Conservation (phyloP, 2,113 vertebrate genomes). For the Calidris pygmaea region DNA sequence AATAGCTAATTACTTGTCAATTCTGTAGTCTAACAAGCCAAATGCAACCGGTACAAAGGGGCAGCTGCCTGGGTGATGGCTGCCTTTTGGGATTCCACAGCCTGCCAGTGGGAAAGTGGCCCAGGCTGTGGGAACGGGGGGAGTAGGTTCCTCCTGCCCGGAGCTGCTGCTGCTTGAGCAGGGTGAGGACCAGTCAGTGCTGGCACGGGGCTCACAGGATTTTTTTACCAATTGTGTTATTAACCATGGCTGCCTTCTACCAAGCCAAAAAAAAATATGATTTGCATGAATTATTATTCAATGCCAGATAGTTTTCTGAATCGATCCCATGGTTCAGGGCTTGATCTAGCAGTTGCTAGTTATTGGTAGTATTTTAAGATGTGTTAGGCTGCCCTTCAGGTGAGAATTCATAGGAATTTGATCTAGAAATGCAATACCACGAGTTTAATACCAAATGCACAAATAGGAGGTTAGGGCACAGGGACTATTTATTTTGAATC, state of each 20-base stretch:
- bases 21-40: neutral
- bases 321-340: neutral
- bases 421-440: neutral
- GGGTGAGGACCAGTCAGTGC: neutral
- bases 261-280: neutral
- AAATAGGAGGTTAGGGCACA: neutral
- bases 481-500: neutral
- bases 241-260: neutral
- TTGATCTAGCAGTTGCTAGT: neutral
- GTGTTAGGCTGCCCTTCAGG: neutral
- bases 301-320: neutral
- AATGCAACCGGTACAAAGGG: neutral
- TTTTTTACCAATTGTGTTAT: neutral
- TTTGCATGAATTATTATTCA: neutral
- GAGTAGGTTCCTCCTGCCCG: neutral
- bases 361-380: neutral
- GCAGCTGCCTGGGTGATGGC: neutral
- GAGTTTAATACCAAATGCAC: neutral
- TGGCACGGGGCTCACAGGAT: neutral
- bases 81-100: neutral
- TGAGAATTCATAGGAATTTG: neutral
- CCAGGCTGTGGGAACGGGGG: neutral
- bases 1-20: neutral
- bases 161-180: neutral
- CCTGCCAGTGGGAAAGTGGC: neutral